Evolutionary conservation across 2,888 invertebrate genomes (phyloP), one percentile per base, ranked within the genome.

Genomic region (Caenorhabditis sp.): DNA sequence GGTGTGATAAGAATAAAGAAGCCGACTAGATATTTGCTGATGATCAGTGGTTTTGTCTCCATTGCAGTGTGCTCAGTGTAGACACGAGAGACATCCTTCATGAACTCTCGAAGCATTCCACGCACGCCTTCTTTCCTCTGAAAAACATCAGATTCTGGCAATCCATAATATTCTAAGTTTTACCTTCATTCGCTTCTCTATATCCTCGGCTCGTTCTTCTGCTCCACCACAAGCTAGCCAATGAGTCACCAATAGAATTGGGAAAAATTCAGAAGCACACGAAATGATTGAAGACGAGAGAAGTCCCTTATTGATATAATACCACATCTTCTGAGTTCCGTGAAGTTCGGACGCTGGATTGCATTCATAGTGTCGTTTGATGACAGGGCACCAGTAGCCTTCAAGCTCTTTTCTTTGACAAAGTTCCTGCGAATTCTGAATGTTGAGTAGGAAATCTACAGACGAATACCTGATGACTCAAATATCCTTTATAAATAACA

Each of bases 261-360:
- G 91, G 77, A 92, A 91, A 83, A 90, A 91, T 75, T 91, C 91
- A 14, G 91, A 90, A 24, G 91, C 91, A 83, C 91, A 91, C 1
- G 91, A 90, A 66, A 92, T 91, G 80, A 91, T 89, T 10, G 91
- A 86, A 16, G 90, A 86, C 64, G 85, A 87, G 16, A 91, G 86
- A 19, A 91, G 79, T 54, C 91, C 84, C 51, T 84, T 84, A 66
- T 87, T 87, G 12, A 87, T 85, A 49, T 87, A 87, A 51, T 87
- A 87, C 86, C 91, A 91, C 76, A 90, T 89, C 70, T 91, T 90
- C 70, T 90, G 90, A 16, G 90, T 91, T 56, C 91, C 91, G 31
- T 87, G 84, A 1, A 92, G 82, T 59, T 89, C 89, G 0, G 85
- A 51, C 5, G 83, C 79, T 0, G 91, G 90, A 70, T 86, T 83